phyloP scores from a whole-genome alignment of 2,888 invertebrate species.

The Dolichopus griseipennis region DNA sequence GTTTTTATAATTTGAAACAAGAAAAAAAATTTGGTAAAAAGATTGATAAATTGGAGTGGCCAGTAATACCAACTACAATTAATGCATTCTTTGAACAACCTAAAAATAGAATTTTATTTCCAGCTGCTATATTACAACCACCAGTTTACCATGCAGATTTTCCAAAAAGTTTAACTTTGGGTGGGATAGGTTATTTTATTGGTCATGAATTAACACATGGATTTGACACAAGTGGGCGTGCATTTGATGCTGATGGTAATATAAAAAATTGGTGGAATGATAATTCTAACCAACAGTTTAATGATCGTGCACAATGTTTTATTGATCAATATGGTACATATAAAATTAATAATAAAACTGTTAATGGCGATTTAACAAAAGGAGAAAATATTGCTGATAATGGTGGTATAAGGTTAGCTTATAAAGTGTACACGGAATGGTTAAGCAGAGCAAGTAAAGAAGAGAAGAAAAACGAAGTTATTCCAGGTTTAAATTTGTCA shows the following conservation, averaged over 20 bases:
- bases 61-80: conserved; percentile 77
- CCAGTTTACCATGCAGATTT: conserved; percentile 81
- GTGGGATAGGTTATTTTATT: conserved; percentile 26
- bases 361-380: conserved; percentile 20
- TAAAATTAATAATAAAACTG: conserved; percentile 22
- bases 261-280: conserved; percentile 26
- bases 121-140: conserved; percentile 82
- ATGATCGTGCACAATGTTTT: conserved; percentile 24
- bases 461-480: conserved; percentile 28
- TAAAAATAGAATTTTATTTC: conserved; percentile 86
- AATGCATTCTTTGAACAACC: conserved; percentile 86
- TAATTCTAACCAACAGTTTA: conserved; percentile 21
- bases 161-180: conserved; percentile 47
- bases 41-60: conserved; percentile 60
- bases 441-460: conserved; percentile 51
- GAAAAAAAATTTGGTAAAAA: conserved; percentile 57
- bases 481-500: conserved; percentile 23
- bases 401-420: conserved; percentile 25
- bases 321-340: conserved; percentile 25
- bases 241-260: conserved; percentile 24
- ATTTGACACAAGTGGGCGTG: conserved; percentile 24
- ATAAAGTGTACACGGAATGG: conserved; percentile 25
- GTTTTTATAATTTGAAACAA: conserved; percentile 59
- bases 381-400: conserved; percentile 27
- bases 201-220: conserved; percentile 28